Percentiles rank a stretch among this genome's conserved stretches.
Conservation (phyloP, 2,113 vertebrate species). For the Myiozetetes cayanensis region DNA sequence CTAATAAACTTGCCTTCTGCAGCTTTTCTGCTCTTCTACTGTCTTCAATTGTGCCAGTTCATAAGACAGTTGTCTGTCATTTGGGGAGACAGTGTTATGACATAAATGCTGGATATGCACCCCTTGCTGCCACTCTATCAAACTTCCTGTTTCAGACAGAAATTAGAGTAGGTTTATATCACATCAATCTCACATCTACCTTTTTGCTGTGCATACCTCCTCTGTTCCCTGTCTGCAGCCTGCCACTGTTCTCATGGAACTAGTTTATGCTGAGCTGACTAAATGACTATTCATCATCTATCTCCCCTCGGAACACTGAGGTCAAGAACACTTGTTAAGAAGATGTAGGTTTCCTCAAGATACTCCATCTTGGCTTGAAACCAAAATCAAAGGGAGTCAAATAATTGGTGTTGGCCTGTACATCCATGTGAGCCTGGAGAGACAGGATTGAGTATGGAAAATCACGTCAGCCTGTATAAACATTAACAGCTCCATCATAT, state of each 20-base stretch:
- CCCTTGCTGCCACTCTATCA: background rate
- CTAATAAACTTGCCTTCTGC: background rate
- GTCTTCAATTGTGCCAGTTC: background rate
- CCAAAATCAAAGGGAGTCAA: background rate
- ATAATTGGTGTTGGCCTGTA: background rate
- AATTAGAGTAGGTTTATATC: background rate
- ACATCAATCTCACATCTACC: background rate
- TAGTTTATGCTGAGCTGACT: background rate
- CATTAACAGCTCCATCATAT: background rate
- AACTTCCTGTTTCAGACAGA: background rate
- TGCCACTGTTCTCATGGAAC: background rate
- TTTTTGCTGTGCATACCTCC: background rate
- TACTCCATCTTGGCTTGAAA: background rate
- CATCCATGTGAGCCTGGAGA: background rate
- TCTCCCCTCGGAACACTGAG: background rate
- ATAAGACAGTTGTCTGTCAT: background rate
- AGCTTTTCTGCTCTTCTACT: background rate
- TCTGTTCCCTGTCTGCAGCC: background rate
- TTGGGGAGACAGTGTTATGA: background rate
- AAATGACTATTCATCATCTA: background rate
- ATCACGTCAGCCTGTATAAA: background rate
- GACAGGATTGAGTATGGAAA: background rate
- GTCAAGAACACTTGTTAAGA: background rate
- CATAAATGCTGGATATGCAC: background rate
- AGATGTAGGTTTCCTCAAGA: background rate